Percentiles rank a stretch among this genome's conserved stretches.
Conservation (phyloP, 2,797 vertebrate genomes). For the Mormyrops attenuatus region DNA sequence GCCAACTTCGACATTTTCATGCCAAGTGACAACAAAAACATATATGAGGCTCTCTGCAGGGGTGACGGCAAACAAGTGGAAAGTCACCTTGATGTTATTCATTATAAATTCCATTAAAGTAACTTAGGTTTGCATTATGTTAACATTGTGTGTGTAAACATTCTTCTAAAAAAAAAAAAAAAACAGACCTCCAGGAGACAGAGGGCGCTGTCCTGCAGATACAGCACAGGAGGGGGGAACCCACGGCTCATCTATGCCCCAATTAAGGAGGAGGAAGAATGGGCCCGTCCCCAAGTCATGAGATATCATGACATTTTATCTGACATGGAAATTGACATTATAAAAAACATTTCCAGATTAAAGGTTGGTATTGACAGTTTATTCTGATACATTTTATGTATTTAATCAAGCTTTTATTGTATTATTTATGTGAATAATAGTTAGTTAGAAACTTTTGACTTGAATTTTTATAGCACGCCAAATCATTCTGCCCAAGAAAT, state of each 20-base stretch:
- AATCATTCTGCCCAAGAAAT: neutral
- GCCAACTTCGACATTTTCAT: slow-evolving; percentile 42
- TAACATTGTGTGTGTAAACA: neutral
- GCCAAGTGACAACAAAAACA: slow-evolving; percentile 52
- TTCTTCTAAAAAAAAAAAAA: slow-evolving; percentile 12
- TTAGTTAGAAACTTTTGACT: neutral
- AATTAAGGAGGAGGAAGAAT: slow-evolving; percentile 75
- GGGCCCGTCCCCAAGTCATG: slow-evolving; percentile 73
- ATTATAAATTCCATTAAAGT: neutral
- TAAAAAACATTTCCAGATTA: slow-evolving; percentile 71
- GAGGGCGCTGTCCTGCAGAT: slow-evolving; percentile 72
- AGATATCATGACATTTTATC: slow-evolving; percentile 72
- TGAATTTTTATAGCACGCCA: neutral
- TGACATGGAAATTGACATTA: slow-evolving; percentile 69
- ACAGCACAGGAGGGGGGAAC: slow-evolving; percentile 61
- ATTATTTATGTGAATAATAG: neutral
- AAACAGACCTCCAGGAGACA: slow-evolving; percentile 62
- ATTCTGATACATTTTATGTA: neutral
- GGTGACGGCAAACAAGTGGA: slow-evolving; percentile 72
- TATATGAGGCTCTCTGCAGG: slow-evolving; percentile 72
- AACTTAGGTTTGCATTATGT: neutral
- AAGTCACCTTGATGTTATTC: slow-evolving; percentile 30
- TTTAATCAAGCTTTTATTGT: neutral
- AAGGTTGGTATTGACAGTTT: slow-evolving; percentile 51
- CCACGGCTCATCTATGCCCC: slow-evolving; percentile 66